These are phyloP conservation scores for Ormyrus rosae DNA, from an alignment of 2,888 invertebrate genomes.

Conservation along the genomic window DNA sequence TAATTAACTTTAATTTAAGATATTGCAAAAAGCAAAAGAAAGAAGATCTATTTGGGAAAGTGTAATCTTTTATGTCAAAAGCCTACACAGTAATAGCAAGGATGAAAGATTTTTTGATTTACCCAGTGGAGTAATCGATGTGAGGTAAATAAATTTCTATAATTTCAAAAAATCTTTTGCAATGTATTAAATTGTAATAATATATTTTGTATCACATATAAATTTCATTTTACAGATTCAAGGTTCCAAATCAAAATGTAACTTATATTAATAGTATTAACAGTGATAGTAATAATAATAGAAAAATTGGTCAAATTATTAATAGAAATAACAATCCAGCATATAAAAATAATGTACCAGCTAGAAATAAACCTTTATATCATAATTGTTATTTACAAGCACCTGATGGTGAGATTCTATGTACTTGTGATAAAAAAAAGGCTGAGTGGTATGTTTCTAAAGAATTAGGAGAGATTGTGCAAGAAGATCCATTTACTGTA, in stretches of 20 bases:
- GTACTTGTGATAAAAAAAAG: slow-evolving; percentile 86
- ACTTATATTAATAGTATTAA: slow-evolving; percentile 55
- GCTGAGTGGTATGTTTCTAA: slow-evolving; percentile 83
- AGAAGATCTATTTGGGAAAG: slow-evolving; percentile 67
- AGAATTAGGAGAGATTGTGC: slow-evolving; percentile 74
- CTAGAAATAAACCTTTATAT: slow-evolving; percentile 83
- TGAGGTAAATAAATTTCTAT: slow-evolving; percentile 62
- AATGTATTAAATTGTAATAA: not conserved
- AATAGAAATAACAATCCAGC: slow-evolving; percentile 46
- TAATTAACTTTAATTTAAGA: slow-evolving; percentile 61
- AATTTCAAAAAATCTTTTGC: not conserved
- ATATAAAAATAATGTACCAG: slow-evolving; percentile 65
- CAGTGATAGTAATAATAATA: slow-evolving; percentile 57
- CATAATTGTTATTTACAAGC: slow-evolving; percentile 87
- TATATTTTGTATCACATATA: too few species aligned
- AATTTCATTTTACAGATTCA: slow-evolving; percentile 63
- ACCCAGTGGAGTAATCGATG: slow-evolving; percentile 68
- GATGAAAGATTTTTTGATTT: slow-evolving; percentile 64
- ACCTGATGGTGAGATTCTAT: slow-evolving; percentile 86
- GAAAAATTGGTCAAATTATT: slow-evolving; percentile 53
- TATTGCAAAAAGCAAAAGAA: slow-evolving; percentile 65
- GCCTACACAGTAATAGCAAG: slow-evolving; percentile 63
- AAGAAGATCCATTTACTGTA: slow-evolving; percentile 81
- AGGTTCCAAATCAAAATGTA: slow-evolving; percentile 58
- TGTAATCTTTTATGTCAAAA: slow-evolving; percentile 65